These are phyloP conservation scores for Bovichtus variegatus DNA, from an alignment of 2,797 vertebrate species.

Conservation along the genomic window DNA sequence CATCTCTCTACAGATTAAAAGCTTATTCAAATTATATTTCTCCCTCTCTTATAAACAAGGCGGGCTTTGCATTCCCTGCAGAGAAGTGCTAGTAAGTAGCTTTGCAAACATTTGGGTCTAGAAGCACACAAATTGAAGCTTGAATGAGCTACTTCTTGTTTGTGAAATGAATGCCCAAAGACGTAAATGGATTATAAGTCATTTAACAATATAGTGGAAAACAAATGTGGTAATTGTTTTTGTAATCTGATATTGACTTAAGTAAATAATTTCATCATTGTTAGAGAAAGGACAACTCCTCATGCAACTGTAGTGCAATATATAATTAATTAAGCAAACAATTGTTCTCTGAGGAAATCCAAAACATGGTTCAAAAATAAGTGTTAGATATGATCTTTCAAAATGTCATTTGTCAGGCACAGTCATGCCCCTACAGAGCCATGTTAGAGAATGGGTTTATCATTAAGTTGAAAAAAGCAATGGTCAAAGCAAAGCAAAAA, in stretches of 20 bases:
- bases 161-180: conserved; percentile 70
- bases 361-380: conserved; percentile 8
- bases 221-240: conserved; percentile 70
- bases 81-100: conserved; percentile 76
- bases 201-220: conserved; percentile 58
- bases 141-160: conserved; percentile 70
- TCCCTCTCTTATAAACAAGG: conserved; percentile 74
- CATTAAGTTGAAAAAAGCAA: conserved; percentile 23
- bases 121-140: conserved; percentile 69
- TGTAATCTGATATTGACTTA: conserved; percentile 66
- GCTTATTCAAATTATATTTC: conserved; percentile 81
- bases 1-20: conserved; percentile 82
- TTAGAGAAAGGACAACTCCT: background rate
- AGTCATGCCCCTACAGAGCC: conserved; percentile 17
- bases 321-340: conserved; percentile 20
- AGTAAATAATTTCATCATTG: conserved; percentile 48
- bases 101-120: conserved; percentile 79
- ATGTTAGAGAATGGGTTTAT: conserved; percentile 33
- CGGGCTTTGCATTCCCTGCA: conserved; percentile 66
- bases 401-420: conserved; percentile 46
- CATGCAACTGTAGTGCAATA: background rate
- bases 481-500: no score
- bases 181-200: conserved; percentile 72
- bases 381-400: conserved; percentile 35
- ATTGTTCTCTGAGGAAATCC: conserved; percentile 30